Base-by-base conservation (phyloP, 2,888 invertebrate species). In the Phalera bucephala region DNA sequence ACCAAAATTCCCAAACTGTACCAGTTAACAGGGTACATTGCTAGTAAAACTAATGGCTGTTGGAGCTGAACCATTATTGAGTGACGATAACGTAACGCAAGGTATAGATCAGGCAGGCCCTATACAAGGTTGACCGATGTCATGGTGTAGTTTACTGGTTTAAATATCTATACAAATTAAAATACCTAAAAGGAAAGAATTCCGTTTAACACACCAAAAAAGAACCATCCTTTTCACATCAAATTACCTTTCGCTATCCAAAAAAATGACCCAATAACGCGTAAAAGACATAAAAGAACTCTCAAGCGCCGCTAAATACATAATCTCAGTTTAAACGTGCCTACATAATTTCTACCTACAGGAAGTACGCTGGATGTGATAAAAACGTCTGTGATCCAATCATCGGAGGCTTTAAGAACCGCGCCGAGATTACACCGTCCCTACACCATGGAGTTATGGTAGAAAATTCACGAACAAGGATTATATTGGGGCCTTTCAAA, bases 311-410 rank as follows among this genome's bases (percentile, higher is more conserved):
- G 27, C 29, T 30, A 32, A 42, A 34, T 33, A 22, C 31, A 40
- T 42, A 44, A 53, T 46, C 36, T 34, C 34, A 31, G 27, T 20
- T 29, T 29, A 29, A 29, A 17, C 19, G 19, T 22, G 36, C 40
- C 25, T 14, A 49, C 52, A 63, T 58, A 63, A 45, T 51, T 41
- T 27, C 32, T 23, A 42, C 31, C 17, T 33, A 40, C 31, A 30
- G 34, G 30, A 31, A 34, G 39, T 25, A 36, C 17, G 8, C 44
- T 36, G 33, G 54, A 64, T 66, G 44, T 69, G 68, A 78, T 77
- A 74, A 75, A 78, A 65, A 61, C 62, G 53, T 64, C 59, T 60
- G 38, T 68, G 72, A 81, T 79, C 80, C 82, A 83, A 84, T 84
- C 84, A 78, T 67, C 41, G 53, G 36, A 29, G 52, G 60, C 68